Conservation (phyloP, 2,797 vertebrate genomes). For the Pseudotriccus pelzelni region DNA sequence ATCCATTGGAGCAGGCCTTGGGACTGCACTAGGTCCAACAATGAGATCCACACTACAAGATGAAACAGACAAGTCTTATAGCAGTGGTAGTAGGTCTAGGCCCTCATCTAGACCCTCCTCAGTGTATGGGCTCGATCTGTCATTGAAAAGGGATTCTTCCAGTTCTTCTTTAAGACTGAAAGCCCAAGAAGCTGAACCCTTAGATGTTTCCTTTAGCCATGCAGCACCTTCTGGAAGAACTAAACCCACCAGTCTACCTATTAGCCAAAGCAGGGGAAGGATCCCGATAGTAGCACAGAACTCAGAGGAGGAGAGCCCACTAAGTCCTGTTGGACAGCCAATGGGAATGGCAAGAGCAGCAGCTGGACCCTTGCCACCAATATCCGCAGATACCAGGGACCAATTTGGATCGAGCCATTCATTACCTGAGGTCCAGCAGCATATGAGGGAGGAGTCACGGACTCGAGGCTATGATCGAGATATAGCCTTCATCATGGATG, state of each 20-base stretch:
- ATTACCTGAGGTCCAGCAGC: slow-evolving; percentile 97
- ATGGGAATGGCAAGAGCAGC: slow-evolving; percentile 99
- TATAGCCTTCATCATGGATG: slow-evolving; percentile 98
- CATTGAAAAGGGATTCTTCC: slow-evolving; percentile 94
- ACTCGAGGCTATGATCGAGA: slow-evolving; percentile 96
- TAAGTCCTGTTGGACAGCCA: slow-evolving; percentile 97
- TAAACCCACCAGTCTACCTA: slow-evolving; percentile 97
- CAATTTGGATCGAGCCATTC: slow-evolving; percentile 99
- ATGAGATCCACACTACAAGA: slow-evolving; percentile 88
- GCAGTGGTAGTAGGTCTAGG: slow-evolving; percentile 90
- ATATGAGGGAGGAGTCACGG: slow-evolving; percentile 98
- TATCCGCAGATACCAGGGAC: slow-evolving; percentile 97
- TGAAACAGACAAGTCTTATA: slow-evolving; percentile 89
- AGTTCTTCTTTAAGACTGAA: slow-evolving; percentile 95
- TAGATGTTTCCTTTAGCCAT: slow-evolving; percentile 90
- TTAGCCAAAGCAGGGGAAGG: slow-evolving; percentile 96
- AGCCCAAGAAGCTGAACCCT: slow-evolving; percentile 88
- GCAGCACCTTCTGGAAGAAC: slow-evolving; percentile 86
- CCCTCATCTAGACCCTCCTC: slow-evolving; percentile 97
- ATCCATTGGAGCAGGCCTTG: slow-evolving; percentile 88
- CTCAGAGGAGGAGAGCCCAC: slow-evolving; percentile 97
- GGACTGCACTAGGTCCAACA: slow-evolving; percentile 82
- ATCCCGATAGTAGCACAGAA: slow-evolving; percentile 98
- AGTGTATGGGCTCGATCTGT: slow-evolving; percentile 96
- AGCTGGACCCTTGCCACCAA: slow-evolving; percentile 96